phyloP scores from a whole-genome alignment of 1,140 invertebrate genomes.

The Drosophila subpulchrella region DNA sequence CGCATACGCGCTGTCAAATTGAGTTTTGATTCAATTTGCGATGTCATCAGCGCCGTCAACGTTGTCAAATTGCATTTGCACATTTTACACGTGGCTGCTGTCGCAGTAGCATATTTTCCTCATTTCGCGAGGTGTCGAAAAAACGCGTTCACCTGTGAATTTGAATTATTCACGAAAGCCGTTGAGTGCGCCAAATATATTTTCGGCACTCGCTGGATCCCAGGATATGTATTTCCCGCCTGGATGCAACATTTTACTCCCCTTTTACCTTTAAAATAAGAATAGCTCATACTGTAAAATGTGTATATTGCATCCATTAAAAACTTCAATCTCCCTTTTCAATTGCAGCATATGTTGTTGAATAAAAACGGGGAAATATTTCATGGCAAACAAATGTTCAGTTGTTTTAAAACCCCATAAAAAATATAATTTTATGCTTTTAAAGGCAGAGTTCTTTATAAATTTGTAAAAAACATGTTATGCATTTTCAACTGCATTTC shows the following conservation, averaged over 20 bases:
- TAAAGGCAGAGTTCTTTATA: not conserved
- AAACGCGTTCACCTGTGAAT: slow-evolving; percentile 40
- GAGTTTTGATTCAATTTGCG: slow-evolving; percentile 51
- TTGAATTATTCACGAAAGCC: slow-evolving; percentile 31
- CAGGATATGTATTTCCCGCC: slow-evolving; percentile 4
- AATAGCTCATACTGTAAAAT: not conserved
- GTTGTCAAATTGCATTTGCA: slow-evolving; percentile 72
- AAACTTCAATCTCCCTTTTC: not conserved
- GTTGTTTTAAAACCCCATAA: not conserved
- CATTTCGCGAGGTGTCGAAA: slow-evolving; percentile 42
- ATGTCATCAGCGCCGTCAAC: slow-evolving; percentile 30
- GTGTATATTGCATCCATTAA: not conserved
- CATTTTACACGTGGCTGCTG: slow-evolving; percentile 55
- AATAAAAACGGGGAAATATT: not conserved
- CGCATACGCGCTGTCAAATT: slow-evolving; percentile 35
- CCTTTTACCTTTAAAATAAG: too few species aligned
- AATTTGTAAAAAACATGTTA: not conserved
- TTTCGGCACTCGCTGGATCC: not conserved
- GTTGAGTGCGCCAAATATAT: slow-evolving; percentile 7
- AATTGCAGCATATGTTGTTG: not conserved
- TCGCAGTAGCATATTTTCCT: slow-evolving; percentile 35
- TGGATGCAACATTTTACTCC: not conserved
- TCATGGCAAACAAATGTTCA: too few species aligned
- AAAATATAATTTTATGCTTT: too few species aligned
- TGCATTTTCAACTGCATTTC: not conserved